Evolutionary conservation across 2,113 vertebrate genomes (phyloP), one percentile per base, ranked within the genome.

Genomic region (Mohoua ochrocephala): DNA sequence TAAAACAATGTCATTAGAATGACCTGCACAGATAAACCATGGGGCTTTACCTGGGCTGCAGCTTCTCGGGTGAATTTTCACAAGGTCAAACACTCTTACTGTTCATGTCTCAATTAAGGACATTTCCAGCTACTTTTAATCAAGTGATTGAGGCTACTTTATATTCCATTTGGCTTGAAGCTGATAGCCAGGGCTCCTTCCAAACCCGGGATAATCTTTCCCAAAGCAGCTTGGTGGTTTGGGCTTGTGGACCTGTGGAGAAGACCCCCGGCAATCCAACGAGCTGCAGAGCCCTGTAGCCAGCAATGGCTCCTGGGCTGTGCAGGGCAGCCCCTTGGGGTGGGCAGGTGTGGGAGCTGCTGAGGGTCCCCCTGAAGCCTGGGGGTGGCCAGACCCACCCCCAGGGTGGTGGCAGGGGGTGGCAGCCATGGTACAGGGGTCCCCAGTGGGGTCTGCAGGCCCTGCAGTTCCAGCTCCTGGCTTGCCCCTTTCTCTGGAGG

Each of bases 301-400:
- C 21, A 2, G 2, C 0, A 6, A 11, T 17, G 57, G 33, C 42
- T 52, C 30, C 5, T 11, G 18, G n/a, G 77, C 63, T 56, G 23
- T 4, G 4, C 0, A 0, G 2, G 12, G 44, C 54, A 83, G 60
- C 28, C 37, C 63, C 30, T 47, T 2, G 2, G 39, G n/a, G 12
- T 35, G 7, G 42, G 57, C 22, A 19, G 19, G 1, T 26, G 13
- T 31, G 24, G 70, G 68, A 61, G 3, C 15, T 8, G 64, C 26
- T 8, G 8, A 61, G 31, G 19, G 49, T 19, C 35, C 47, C 61
- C 56, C 17, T 22, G 18, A 47, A 45, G 39, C 18, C 13, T 57
- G 28, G 70, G 52, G 26, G 10, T 35, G 45, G 23, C 49, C 12
- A 8, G 44, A 47, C 10, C 10, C 45, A 41, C 21, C 8, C 47